Evolutionary conservation across 2,113 vertebrate species (phyloP).

Genomic region (Eira barbara): DNA sequence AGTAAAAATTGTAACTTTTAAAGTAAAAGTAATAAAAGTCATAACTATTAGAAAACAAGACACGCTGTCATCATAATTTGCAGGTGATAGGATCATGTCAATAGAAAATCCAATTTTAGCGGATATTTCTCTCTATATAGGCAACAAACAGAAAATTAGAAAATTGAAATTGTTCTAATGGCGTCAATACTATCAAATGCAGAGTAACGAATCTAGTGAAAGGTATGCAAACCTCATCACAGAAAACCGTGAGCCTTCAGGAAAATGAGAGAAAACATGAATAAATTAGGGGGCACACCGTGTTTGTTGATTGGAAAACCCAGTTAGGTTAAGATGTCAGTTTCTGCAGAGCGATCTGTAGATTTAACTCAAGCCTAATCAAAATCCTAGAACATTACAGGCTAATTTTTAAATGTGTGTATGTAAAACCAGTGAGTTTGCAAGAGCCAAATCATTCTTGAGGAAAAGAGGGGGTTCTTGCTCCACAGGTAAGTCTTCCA

Average conservation of each 20-base stretch:
- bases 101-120: background rate
- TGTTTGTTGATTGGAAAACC: background rate
- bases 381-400: background rate
- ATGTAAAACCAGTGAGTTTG: background rate
- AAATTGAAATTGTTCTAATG: background rate
- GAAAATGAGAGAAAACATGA: background rate
- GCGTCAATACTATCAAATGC: background rate
- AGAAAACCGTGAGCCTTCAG: background rate
- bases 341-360: background rate
- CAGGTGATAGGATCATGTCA: background rate
- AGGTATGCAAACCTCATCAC: background rate
- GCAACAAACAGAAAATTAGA: background rate
- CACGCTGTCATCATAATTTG: background rate
- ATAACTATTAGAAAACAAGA: background rate
- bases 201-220: background rate
- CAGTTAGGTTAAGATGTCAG: background rate
- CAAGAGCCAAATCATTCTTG: background rate
- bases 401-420: background rate
- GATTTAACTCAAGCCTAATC: background rate
- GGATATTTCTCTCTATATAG: background rate
- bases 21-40: background rate
- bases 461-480: background rate
- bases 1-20: background rate
- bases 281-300: background rate
- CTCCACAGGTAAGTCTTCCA: fast-evolving